A percentile compares a stretch with the other conserved stretches of the same genome.
These are phyloP conservation scores for Micrasema minimum DNA, from an alignment of 1,140 invertebrate species.

Conservation along the genomic window DNA sequence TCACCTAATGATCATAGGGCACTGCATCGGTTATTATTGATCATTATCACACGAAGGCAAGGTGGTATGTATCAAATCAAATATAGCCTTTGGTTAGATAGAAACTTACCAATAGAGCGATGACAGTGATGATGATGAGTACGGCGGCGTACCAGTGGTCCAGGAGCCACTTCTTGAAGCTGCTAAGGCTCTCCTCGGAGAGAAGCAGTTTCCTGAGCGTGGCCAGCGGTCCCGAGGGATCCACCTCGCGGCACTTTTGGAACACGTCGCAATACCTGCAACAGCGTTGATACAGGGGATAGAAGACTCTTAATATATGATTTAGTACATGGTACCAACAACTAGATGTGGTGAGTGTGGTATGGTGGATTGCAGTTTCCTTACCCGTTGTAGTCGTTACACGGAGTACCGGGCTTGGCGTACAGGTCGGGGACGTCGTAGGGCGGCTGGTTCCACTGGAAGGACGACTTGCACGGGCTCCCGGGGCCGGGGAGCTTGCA, in stretches of 20 bases:
- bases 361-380: neutral
- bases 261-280: conserved; percentile 96
- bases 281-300: neutral
- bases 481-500: conserved; percentile 88
- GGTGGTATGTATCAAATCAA: too few species aligned
- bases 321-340: too few species aligned
- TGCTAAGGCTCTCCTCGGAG: conserved; percentile 89
- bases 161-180: conserved; percentile 76
- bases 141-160: conserved; percentile 62
- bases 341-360: too few species aligned
- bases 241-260: conserved; percentile 94
- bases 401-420: conserved; percentile 94
- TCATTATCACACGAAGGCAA: too few species aligned
- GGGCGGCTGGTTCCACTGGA: conserved; percentile 88
- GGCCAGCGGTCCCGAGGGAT: conserved; percentile 93
- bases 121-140: conserved; percentile 77
- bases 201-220: conserved; percentile 87
- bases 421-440: conserved; percentile 93
- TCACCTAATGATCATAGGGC: too few species aligned
- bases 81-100: too few species aligned
- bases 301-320: too few species aligned
- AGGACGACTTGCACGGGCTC: conserved; percentile 85
- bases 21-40: too few species aligned
- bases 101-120: conserved; percentile 80
- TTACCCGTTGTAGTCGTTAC: conserved; percentile 95